A percentile compares a stretch with the other conserved stretches of the same genome.
Conservation (phyloP, 1,140 invertebrate genomes). For the Anoplolepis gracilipes region DNA sequence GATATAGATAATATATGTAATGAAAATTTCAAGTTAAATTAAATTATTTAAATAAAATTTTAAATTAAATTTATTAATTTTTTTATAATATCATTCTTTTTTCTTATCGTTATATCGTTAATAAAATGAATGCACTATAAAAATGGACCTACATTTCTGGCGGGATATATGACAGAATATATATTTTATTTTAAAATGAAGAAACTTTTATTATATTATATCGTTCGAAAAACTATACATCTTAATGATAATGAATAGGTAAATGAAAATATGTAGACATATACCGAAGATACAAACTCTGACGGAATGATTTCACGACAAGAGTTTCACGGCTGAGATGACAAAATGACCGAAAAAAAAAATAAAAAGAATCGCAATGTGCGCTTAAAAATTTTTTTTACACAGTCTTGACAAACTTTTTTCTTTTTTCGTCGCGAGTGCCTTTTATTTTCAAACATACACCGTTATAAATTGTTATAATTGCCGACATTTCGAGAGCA, state of each 20-base stretch:
- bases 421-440: neutral
- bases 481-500: neutral
- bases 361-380: conserved; percentile 54
- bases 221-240: conserved; percentile 72
- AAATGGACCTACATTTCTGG: neutral
- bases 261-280: conserved; percentile 48
- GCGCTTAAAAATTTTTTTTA: conserved; percentile 56
- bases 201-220: conserved; percentile 62
- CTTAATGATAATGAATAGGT: conserved; percentile 66
- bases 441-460: neutral
- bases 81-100: too few species aligned
- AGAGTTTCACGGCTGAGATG: neutral
- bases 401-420: conserved; percentile 59
- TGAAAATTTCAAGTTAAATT: too few species aligned
- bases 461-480: conserved; percentile 10
- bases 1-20: too few species aligned
- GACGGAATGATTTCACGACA: neutral
- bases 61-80: too few species aligned
- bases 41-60: too few species aligned
- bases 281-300: conserved; percentile 63
- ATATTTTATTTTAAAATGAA: conserved; percentile 66
- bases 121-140: too few species aligned
- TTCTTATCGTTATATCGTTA: too few species aligned
- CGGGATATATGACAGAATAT: neutral
- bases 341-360: neutral